phyloP scores from a whole-genome alignment of 2,888 invertebrate species.

The Yponomeuta evonymella region DNA sequence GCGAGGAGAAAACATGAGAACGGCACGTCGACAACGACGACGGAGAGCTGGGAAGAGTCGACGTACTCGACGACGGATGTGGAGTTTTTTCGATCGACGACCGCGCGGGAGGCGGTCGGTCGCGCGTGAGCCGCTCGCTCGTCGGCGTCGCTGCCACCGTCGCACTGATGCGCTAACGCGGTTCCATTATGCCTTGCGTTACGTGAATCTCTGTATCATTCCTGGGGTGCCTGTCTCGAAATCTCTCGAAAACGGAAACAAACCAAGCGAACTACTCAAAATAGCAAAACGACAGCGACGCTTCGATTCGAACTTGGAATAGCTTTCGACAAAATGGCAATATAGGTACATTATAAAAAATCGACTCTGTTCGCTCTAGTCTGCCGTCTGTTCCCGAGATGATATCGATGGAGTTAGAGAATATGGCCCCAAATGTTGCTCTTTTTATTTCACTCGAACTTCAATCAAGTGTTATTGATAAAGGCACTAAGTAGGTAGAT shows the following conservation, averaged over 20 bases:
- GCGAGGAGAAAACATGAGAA: slow-evolving; percentile 69
- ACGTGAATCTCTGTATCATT: slow-evolving; percentile 49
- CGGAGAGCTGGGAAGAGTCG: slow-evolving; percentile 69
- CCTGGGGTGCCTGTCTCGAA: slow-evolving; percentile 19
- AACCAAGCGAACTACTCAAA: no score
- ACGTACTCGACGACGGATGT: slow-evolving; percentile 71
- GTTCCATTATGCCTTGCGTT: slow-evolving; percentile 62
- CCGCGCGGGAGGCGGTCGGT: slow-evolving; percentile 73
- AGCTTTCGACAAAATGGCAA: no score
- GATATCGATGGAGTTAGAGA: not conserved
- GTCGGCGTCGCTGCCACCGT: slow-evolving; percentile 70
- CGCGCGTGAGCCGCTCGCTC: slow-evolving; percentile 68
- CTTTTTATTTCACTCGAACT: not conserved
- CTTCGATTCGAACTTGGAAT: no score
- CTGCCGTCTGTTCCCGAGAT: not conserved
- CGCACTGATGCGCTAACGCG: slow-evolving; percentile 69
- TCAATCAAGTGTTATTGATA: not conserved
- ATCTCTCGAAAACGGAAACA: not conserved
- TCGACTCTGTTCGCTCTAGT: no score
- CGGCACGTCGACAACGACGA: slow-evolving; percentile 66
- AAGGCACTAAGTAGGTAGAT: not conserved
- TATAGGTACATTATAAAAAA: no score
- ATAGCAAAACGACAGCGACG: not conserved
- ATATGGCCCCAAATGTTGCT: not conserved
- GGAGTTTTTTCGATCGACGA: slow-evolving; percentile 76